Base-by-base conservation (phyloP, 2,797 vertebrate genomes). In the Poecilia gillii region DNA sequence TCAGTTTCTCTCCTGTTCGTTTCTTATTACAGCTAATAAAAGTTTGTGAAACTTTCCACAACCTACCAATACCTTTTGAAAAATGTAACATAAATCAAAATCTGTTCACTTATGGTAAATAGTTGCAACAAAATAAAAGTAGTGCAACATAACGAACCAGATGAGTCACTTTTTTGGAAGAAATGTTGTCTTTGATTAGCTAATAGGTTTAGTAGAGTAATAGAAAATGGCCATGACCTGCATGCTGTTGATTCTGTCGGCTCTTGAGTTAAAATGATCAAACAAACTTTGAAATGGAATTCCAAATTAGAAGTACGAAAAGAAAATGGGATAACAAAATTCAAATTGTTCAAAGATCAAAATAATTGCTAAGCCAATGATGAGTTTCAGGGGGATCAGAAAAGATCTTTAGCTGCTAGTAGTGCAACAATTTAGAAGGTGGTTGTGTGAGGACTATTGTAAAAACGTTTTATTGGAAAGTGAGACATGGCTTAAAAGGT, bases 1-100 rank as follows among this genome's bases (percentile, higher is more conserved):
- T 79, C 73, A 57, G 16, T 79, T n/a, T 64, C 75, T 81, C 6
- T 47, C 47, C 41, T 74, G 16, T 51, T 55, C 25, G 25, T 77
- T 55, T 46, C 12, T 45, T 59, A 62, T 75, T n/a, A 20, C 46
- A n/a, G n/a, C 12, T 25, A 41, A 25, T 14, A 70, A 33, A 46
- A 41, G 20, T 41, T 70, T 5, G 64, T 28, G 14, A 77, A 41
- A 51, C 53, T 28, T 43, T 55, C 43, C 33, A 8, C 51, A 55
- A 41, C 33, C 33, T 28, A 33, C 2, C 20, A 20, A 49, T 49
- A 8, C 45, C 28, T 73, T 49, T 73, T 12, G 8, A 18, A 20
- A 47, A 72, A 7, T 46, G 43, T 43, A 14, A 28, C 13, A 39
- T 66, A 20, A 66, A 12, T 68, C 36, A 13, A 39, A 66, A 41